A percentile compares a stretch with the other conserved stretches of the same genome.
Evolutionary conservation across 2,113 vertebrate species (phyloP).

Genomic region (Cygnus atratus): DNA sequence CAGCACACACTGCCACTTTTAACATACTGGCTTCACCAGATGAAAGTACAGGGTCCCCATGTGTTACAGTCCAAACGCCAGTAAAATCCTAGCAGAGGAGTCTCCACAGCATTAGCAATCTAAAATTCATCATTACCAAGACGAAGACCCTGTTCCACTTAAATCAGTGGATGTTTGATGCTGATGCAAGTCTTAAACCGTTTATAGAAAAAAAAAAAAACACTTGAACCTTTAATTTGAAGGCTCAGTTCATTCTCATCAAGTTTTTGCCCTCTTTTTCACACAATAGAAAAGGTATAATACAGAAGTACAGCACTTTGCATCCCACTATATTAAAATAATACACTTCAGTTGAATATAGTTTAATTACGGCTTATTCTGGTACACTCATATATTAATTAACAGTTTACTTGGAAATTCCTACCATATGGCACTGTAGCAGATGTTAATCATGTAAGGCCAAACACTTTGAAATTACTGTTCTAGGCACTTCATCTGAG

Average conservation of each 20-base stretch:
- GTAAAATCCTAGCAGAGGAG: neutral
- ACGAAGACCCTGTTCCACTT: neutral
- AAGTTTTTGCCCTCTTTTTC: neutral
- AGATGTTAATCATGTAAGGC: conserved; percentile 58
- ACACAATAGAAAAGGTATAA: neutral
- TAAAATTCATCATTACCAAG: neutral
- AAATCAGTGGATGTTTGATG: neutral
- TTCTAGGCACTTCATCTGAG: conserved; percentile 27
- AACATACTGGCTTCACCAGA: neutral
- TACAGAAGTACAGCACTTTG: neutral
- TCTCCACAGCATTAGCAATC: neutral
- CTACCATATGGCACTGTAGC: conserved; percentile 56
- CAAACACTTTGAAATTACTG: conserved; percentile 44
- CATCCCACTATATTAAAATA: neutral
- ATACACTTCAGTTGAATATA: neutral
- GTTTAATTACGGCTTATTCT: conserved; percentile 48
- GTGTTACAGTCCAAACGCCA: neutral
- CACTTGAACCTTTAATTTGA: conserved; percentile 6
- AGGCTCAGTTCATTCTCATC: neutral
- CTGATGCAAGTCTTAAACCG: neutral
- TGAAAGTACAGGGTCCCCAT: neutral
- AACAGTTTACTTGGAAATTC: conserved; percentile 63
- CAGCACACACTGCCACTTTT: neutral
- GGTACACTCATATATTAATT: conserved; percentile 44
- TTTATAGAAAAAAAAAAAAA: neutral